Percentiles rank a stretch among this genome's conserved stretches.
phyloP scores from a whole-genome alignment of 2,888 invertebrate species.

The Hermaeophaga mercurialis region DNA sequence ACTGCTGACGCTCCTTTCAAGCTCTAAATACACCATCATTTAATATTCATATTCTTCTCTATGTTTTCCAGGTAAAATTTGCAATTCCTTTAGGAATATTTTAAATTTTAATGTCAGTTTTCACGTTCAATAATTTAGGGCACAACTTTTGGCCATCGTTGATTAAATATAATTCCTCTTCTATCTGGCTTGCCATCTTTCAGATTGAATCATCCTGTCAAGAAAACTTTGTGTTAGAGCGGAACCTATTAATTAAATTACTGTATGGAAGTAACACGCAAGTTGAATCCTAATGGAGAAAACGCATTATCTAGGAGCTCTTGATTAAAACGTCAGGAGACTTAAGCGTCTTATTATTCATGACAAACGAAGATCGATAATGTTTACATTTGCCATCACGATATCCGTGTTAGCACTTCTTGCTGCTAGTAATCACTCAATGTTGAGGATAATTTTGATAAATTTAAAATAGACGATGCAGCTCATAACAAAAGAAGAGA shows the following conservation, averaged over 20 bases:
- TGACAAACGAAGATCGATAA: constrained; percentile 30
- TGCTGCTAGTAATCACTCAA: constrained; percentile 6
- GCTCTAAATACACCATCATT: too few species aligned
- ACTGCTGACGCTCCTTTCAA: too few species aligned
- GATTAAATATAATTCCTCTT: too few species aligned
- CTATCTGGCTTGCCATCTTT: too few species aligned
- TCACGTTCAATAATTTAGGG: too few species aligned
- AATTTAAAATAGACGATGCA: neutral
- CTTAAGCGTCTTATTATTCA: constrained; percentile 34
- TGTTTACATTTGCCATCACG: constrained; percentile 12
- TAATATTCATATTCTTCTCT: too few species aligned
- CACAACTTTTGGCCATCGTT: too few species aligned
- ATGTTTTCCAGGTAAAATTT: too few species aligned
- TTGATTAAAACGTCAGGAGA: constrained; percentile 39
- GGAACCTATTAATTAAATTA: constrained; percentile 40
- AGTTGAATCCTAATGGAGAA: constrained; percentile 35
- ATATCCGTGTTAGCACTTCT: constrained; percentile 10
- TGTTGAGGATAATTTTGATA: neutral
- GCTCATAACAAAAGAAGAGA: too few species aligned
- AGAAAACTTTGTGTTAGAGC: constrained; percentile 32
- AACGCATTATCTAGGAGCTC: constrained; percentile 35
- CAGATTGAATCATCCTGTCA: constrained; percentile 33
- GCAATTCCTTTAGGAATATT: too few species aligned
- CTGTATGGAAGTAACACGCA: constrained; percentile 34
- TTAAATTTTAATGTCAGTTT: too few species aligned